Base-by-base conservation (phyloP, 2,888 invertebrate genomes). In the Pammene fasciana region DNA sequence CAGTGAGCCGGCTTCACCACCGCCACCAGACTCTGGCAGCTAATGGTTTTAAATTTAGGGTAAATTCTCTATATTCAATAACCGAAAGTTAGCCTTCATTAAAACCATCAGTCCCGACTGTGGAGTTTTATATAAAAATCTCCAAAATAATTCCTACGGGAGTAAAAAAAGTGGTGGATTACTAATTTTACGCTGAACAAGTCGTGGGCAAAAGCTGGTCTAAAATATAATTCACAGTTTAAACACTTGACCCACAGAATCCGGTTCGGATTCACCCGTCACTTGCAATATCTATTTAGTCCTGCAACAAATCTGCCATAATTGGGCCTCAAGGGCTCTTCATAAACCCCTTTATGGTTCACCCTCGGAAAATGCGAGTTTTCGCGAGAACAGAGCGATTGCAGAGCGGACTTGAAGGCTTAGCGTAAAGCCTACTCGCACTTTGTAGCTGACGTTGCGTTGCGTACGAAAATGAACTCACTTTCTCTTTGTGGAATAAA, bases 251-350 rank as follows among this genome's bases (percentile, higher is more conserved):
- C 38, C 56, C 9, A 16, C 9, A 13, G 13, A 65, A 57, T 54
- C 54, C 45, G 1, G 10, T 41, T 14, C 18, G 48, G 41, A 41
- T 50, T 55, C 14, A 56, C 34, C 50, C 56, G 62, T 56, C 62
- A 50, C 41, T 38, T 68, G 13, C 62, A 56, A 13, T 62, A 13
- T 10, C 41, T 34, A 50, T 48, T 46, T 26, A 61, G 54, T 16
- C 56, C 46, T 56, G 34, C 62, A 14, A 50, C 50, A 68, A 62
- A 68, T 68, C 60, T 61, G 36, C 56, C 43, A 62, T 62, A 62
- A 68, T 68, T 62, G 50, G 45, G 16, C 36, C 41, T 61, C 14
- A 8, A 48, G 16, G 68, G 62, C 67, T 62, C 56, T 50, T 50
- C 43, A 62, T 68, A 68, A 56, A 50, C 48, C 68, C 62, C 56